phyloP scores from a whole-genome alignment of 2,797 vertebrate genomes.

The Oreonectes daqikongensis region DNA sequence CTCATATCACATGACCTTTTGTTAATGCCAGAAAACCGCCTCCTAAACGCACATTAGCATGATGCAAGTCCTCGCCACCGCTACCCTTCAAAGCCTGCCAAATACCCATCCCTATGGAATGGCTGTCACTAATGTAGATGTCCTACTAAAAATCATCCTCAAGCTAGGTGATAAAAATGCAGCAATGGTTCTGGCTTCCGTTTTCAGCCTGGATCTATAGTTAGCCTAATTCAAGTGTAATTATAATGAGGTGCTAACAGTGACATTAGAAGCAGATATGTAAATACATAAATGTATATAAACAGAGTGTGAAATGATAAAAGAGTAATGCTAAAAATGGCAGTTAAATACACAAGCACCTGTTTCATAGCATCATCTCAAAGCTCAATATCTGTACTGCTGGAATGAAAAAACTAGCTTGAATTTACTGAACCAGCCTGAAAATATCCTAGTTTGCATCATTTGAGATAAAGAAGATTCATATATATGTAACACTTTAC shows the following conservation, averaged over 20 bases:
- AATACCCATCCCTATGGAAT: conserved; percentile 39
- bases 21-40: conserved; percentile 48
- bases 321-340: neutral
- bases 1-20: conserved; percentile 60
- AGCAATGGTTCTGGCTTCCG: neutral
- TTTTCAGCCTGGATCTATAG: neutral
- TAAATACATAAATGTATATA: too few species aligned
- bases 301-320: neutral
- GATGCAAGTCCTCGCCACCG: conserved; percentile 41
- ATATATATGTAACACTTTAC: too few species aligned
- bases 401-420: too few species aligned
- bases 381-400: too few species aligned
- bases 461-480: too few species aligned
- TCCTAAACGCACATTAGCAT: conserved; percentile 54
- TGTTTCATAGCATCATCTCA: neutral
- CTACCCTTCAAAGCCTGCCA: conserved; percentile 46
- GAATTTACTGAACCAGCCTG: too few species aligned
- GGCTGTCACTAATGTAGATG: conserved; percentile 41
- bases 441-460: too few species aligned
- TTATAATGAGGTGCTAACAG: conserved; percentile 11
- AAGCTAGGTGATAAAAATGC: conserved; percentile 32
- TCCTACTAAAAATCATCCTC: conserved; percentile 44
- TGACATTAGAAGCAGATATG: neutral
- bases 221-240: neutral
- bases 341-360: neutral